Evolutionary conservation across 2,797 vertebrate genomes (phyloP), one percentile per base, ranked within the genome.

Genomic region (Anguilla marmorata): DNA sequence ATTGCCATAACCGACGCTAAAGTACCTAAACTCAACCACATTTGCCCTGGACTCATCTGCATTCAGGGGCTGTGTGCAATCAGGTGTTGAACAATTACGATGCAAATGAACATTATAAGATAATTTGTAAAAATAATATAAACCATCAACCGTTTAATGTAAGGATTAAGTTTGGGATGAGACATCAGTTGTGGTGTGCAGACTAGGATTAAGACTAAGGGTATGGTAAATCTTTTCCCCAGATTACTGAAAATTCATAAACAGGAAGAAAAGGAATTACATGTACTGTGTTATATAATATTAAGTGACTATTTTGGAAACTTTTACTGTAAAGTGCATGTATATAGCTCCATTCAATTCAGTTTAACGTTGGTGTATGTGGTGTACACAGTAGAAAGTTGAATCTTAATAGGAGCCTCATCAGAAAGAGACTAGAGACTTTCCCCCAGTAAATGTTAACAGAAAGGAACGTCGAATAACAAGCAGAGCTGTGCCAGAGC

Each of bases 141-240:
- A 82, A 48, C 45, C 19, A 82, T 24, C 30, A 6, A 89, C 91
- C 85, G 48, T 86, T 90, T 86, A 91, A 89, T 86, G 90, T 87
- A 74, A 86, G 16, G 30, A 58, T 72, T 41, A n/a, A 79, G 69
- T 50, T 58, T 16, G 86, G 72, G 54, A 27, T 37, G 16, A 33
- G 52, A 87, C 48, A 16, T 27, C 21, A 16, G 7, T 66, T 24
- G 24, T n/a, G 63, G 63, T 9, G 24, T 66, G n/a, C n/a, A 66
- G 5, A 66, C 6, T 66, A 27, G n/a, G 4, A 27, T 66, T 24
- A 66, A 66, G 1, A 24, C 60, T 66, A 66, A n/a, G 63, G 63
- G 24, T 66, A n/a, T n/a, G 21, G 24, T 4, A 56, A 56, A 56
- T 9, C 19, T 63, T 6, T n/a, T n/a, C 24, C 24, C 63, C 63